Conservation (phyloP, 2,113 vertebrate species). For the Zapornia atra region DNA sequence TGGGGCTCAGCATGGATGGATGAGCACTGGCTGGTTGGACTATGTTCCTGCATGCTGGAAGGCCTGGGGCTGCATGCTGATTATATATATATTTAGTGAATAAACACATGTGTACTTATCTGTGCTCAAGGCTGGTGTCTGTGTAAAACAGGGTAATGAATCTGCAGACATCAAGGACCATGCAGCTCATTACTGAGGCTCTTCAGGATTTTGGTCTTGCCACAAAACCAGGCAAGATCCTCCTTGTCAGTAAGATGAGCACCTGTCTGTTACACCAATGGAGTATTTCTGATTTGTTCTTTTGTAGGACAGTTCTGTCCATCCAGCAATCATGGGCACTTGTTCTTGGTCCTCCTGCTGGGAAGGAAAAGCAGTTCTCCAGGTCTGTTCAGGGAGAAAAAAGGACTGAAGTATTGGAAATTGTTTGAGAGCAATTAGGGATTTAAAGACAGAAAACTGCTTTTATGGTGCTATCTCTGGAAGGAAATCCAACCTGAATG, state of each 20-base stretch:
- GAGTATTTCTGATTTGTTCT: not conserved
- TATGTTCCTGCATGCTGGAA: not conserved
- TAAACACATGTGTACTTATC: not conserved
- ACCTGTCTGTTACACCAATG: not conserved
- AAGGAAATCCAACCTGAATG: not conserved
- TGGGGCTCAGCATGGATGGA: not conserved
- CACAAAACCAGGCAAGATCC: not conserved
- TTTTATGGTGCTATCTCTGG: not conserved
- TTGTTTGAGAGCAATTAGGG: not conserved
- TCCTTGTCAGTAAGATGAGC: not conserved
- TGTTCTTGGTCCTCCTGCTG: not conserved
- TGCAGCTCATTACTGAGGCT: not conserved
- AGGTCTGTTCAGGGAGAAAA: not conserved
- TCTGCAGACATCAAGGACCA: not conserved
- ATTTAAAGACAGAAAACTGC: not conserved
- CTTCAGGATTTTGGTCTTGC: not conserved
- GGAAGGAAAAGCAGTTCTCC: not conserved
- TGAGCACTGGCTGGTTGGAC: not conserved
- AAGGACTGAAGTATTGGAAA: not conserved
- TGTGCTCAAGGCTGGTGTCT: not conserved
- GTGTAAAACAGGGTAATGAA: not conserved
- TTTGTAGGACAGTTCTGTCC: not conserved
- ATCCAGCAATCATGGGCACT: not conserved
- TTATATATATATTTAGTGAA: not conserved
- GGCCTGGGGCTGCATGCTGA: not conserved